Evolutionary conservation across 1,140 invertebrate genomes (phyloP), one percentile per base, ranked within the genome.

Genomic region (Aporrectodea caliginosa): DNA sequence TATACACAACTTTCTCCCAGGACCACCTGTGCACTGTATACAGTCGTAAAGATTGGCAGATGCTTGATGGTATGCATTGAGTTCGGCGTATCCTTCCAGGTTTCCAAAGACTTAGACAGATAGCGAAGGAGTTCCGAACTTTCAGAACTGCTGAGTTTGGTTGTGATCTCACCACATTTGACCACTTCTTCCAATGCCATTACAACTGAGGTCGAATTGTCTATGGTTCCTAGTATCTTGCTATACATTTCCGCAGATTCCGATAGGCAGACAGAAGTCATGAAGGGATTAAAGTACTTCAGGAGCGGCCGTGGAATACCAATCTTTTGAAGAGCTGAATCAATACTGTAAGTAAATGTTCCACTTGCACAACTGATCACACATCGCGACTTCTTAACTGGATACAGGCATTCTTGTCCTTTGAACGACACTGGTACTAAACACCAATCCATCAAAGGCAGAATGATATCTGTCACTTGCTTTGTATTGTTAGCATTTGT

Each of bases 1-100:
- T 29, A 75, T 16, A 43, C 71, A 12, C 29, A 27, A 1, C 31
- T 74, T 2, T 31, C 30, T 2, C 70, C 71, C 32, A 79, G 30
- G 2, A 16, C n/a, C 1, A 68, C 34, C 27, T 43, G 30, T 29
- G n/a, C 30, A 29, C 35, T 71, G 30, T 79, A 35, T 16, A 75
- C 33, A n/a, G 71, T 79, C n/a, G 73, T 27, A 33, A 76, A 79
- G 35, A 79, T 35, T 12, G 78, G 78, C 33, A 79, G 73, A 1
- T 73, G 29, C 2, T 68, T 35, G 1, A 79, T 34, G 1, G 34
- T 73, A 6, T n/a, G 22, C 2, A 74, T 32, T 16, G 32, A 35
- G n/a, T 79, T 71, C 30, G 32, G 16, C 30, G 73, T 43, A 1
- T 35, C 73, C 2, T 43, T 43, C 78, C 78, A 79, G 14, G 29